Evolutionary conservation across 2,888 invertebrate species (phyloP), one percentile per base, ranked within the genome.

Genomic region (Ptilodon capucinus): DNA sequence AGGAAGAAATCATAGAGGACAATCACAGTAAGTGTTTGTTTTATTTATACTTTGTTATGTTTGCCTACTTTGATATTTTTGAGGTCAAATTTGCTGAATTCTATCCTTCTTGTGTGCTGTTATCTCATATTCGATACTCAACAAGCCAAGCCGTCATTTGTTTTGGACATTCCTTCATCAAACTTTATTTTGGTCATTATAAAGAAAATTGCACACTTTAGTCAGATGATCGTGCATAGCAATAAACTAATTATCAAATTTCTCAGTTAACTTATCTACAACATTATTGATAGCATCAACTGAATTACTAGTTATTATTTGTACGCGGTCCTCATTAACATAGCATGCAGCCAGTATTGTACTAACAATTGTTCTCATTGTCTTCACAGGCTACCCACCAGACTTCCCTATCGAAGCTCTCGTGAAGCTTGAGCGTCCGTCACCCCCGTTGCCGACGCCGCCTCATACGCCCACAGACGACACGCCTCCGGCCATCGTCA

Each of bases 391-490:
- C 76, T 93, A 92, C 71, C 91, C 91, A 34, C 91, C 92, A 60
- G 93, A 93, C 68, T 92, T 93, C 59, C 91, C 91, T 21, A 91
- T 93, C 48, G 92, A 92, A 72, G 91, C 91, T 49, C 71, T 90
- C 71, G 93, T 93, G 59, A 93, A 93, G 74, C 86, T 92, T 48
- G 93, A 93, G 77, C 85, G 91, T 25, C 92, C 92, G 51, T 92
- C 93, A 57, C 92, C 92, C 43, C 93, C 93, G 47, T 90, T 95
- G 64, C 89, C 95, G 60, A 95, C 95, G 60, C 95, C 95, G 36
- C 95, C 95, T 11, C 94, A 94, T 64, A 95, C 95, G 65, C 95
- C 95, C 72, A 95, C 95, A 44, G 94, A 89, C 87, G 86, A 91
- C 76, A 88, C 91, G 74, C 89, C 88, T 68, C 87, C 90, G 47